Base-by-base conservation (phyloP, 2,888 invertebrate genomes). In the Netelia virgata region DNA sequence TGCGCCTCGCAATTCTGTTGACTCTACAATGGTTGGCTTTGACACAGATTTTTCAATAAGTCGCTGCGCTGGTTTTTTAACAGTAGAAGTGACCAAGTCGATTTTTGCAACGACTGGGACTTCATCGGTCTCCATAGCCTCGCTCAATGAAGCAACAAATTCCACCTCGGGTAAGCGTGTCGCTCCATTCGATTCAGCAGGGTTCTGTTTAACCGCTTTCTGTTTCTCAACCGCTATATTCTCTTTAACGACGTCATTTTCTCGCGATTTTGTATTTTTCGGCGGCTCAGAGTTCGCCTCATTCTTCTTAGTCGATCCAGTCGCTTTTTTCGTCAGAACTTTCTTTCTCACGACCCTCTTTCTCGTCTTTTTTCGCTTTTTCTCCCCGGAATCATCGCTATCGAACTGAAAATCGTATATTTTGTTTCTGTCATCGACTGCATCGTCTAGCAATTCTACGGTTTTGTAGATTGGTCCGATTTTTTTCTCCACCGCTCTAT, bases 341-440 rank as follows among this genome's bases (percentile, higher is more conserved):
- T 57, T 74, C 23, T 20, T 86, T 28, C 66, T 77, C 11, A 73
- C 43, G 0, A 6, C 18, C 36, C 28, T 80, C 47, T 80, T 89
- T 20, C 74, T 88, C n/a, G 59, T 74, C 23, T 86, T 89, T 5
- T 83, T 88, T 0, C 16, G 23, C 11, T 86, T 11, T 68, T 55
- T 87, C 64, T 90, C 90, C 23, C 63, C 76, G 1, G 88, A 86
- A 41, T 90, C 90, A 63, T 90, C 87, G 10, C 53, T 36, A 63
- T 90, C 88, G 75, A 86, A 88, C 41, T 82, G 74, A 75, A 90
- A 90, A 0, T 90, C 90, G 73, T 90, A 90, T 20, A 90, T 64
- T 28, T 89, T 86, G 16, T 63, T 83, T 8, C 14, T 57, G 47
- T 82, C 84, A 16, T 82, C 73, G 0, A 28, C 28, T 53, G 80